Evolutionary conservation across 2,888 invertebrate genomes (phyloP).

Genomic region (Leptura quadrifasciata): DNA sequence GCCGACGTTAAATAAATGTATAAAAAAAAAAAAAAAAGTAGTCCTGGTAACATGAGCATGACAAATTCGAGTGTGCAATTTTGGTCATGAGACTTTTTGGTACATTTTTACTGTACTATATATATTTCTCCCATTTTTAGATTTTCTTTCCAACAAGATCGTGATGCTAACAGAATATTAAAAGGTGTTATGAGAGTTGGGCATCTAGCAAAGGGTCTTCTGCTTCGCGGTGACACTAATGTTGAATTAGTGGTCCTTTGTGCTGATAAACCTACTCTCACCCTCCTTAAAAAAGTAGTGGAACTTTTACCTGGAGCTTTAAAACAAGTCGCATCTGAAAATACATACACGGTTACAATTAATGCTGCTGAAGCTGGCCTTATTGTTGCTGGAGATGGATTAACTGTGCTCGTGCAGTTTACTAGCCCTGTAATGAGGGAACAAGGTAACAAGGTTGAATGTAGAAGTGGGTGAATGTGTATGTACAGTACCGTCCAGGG

Average conservation of each 20-base stretch:
- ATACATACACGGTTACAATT: constrained; percentile 89
- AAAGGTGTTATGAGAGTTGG: constrained; percentile 99
- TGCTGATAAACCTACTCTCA: constrained; percentile 93
- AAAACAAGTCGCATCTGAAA: constrained; percentile 82
- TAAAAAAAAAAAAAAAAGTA: no score
- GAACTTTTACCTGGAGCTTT: constrained; percentile 89
- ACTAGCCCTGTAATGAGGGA: constrained; percentile 96
- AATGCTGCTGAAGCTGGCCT: constrained; percentile 91
- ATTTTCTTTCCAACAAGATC: constrained; percentile 82
- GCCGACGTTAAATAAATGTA: no score
- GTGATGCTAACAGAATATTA: constrained; percentile 82
- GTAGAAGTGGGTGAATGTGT: constrained; percentile 50
- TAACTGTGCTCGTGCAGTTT: constrained; percentile 90
- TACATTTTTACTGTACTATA: no score
- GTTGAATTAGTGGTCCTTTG: constrained; percentile 96
- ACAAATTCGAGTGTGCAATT: no score
- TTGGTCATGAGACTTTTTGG: no score
- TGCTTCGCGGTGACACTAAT: constrained; percentile 91
- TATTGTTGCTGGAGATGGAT: constrained; percentile 85
- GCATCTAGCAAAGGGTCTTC: constrained; percentile 90
- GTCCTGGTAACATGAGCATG: no score
- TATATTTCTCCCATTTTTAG: constrained; percentile 59
- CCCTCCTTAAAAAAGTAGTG: constrained; percentile 88
- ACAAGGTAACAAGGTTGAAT: constrained; percentile 75
- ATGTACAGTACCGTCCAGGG: constrained; percentile 72